phyloP scores from a whole-genome alignment of 92 coral and sea anemone genomes.

The Paragorgia papillata region DNA sequence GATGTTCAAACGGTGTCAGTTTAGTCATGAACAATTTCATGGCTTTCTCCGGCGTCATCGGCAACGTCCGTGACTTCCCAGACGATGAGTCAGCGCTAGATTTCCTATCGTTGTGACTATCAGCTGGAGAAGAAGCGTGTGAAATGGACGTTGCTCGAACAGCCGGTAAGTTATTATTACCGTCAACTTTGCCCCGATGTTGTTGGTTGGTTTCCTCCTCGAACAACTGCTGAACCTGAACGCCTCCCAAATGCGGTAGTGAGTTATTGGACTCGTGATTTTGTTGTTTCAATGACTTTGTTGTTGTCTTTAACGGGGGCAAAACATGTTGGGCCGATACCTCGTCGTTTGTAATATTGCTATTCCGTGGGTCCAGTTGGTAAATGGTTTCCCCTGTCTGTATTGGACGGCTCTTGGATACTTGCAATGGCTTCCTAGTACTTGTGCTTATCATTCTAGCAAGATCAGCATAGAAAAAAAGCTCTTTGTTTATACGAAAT shows the following conservation, averaged over 20 bases:
- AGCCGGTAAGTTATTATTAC: slow-evolving; percentile 9
- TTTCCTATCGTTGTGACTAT: slow-evolving; percentile 83
- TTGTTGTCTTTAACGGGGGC: slow-evolving; percentile 95
- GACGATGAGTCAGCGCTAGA: slow-evolving; percentile 53
- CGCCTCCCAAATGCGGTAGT: slow-evolving; percentile 93
- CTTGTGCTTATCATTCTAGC: slow-evolving; percentile 79
- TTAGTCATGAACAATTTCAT: slow-evolving; percentile 97
- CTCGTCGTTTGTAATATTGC: slow-evolving; percentile 57
- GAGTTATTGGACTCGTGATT: slow-evolving; percentile 71
- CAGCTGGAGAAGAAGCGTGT: slow-evolving; percentile 79
- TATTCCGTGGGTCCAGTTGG: slow-evolving; percentile 82
- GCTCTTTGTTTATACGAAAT: slow-evolving; percentile 37
- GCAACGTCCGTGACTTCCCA: slow-evolving; percentile 74
- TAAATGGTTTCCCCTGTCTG: slow-evolving; percentile 86
- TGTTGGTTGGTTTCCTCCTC: slow-evolving; percentile 97
- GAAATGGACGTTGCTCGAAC: slow-evolving; percentile 71
- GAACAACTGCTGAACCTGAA: slow-evolving; percentile 98
- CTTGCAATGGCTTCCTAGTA: slow-evolving; percentile 87
- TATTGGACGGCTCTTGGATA: slow-evolving; percentile 82
- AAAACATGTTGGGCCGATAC: slow-evolving; percentile 60
- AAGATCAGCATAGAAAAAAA: slow-evolving; percentile 48
- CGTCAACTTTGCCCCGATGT: slow-evolving; percentile 73
- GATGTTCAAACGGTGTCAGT: slow-evolving; percentile 92
- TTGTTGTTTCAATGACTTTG: slow-evolving; percentile 82
- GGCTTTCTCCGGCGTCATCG: slow-evolving; percentile 89